A percentile compares a stretch with the other conserved stretches of the same genome.
Evolutionary conservation across 2,888 invertebrate species (phyloP).

Genomic region (Lobophora halterata): DNA sequence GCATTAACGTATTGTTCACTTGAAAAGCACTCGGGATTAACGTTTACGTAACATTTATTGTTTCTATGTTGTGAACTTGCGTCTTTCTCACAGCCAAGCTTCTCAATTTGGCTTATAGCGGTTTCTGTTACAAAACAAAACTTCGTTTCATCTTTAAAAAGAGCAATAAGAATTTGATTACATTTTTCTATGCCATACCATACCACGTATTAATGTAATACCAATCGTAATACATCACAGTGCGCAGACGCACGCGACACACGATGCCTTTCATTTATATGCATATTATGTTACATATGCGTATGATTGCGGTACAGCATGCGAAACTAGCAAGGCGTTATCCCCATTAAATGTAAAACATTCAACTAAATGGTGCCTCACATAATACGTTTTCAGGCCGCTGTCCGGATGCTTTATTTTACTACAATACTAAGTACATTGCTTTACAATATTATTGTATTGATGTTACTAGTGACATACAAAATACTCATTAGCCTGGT

Average conservation of each 20-base stretch:
- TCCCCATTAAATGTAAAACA: background rate
- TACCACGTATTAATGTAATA: background rate
- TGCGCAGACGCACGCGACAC: slow-evolving; percentile 1
- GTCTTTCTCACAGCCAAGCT: slow-evolving; percentile 9
- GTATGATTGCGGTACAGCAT: slow-evolving; percentile 1
- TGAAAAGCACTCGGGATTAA: background rate
- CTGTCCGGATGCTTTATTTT: no score
- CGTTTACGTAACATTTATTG: slow-evolving; percentile 3
- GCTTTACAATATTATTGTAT: no score
- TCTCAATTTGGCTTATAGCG: slow-evolving; percentile 7
- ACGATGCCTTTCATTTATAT: slow-evolving; percentile 6
- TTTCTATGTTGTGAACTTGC: slow-evolving; percentile 6
- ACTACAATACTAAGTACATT: no score
- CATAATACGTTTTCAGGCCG: no score
- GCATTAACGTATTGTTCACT: background rate
- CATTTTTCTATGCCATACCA: no score
- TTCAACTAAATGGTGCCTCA: background rate
- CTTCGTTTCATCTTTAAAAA: no score
- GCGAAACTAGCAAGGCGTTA: slow-evolving; percentile 7
- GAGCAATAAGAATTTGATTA: no score
- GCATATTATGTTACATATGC: slow-evolving; percentile 6
- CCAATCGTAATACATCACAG: background rate
- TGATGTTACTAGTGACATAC: no score
- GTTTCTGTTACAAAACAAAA: no score
- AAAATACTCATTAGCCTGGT: slow-evolving; percentile 8